Conservation (phyloP, 1,140 invertebrate species). For the Himalopsyche phryganea region DNA sequence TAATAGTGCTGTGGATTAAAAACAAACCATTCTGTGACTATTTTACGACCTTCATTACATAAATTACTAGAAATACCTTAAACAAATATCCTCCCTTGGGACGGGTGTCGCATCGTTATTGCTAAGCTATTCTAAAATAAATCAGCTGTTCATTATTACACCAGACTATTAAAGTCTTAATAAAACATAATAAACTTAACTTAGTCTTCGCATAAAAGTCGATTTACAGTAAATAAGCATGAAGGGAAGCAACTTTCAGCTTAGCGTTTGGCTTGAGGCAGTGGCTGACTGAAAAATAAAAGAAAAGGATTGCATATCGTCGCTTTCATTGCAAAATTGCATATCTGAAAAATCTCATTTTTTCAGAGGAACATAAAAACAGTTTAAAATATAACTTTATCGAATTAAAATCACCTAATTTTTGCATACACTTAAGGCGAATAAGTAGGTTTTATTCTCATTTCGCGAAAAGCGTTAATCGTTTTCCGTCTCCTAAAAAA, state of each 20-base stretch:
- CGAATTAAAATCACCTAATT: too few relatives aligned
- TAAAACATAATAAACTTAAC: constrained; percentile 34
- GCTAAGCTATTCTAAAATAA: constrained; percentile 22
- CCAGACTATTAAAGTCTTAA: constrained; percentile 32
- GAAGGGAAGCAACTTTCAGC: neutral
- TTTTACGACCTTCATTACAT: constrained; percentile 6
- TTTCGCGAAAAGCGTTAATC: too few relatives aligned
- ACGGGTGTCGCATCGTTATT: neutral
- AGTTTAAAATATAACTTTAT: too few relatives aligned
- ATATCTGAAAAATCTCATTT: too few relatives aligned
- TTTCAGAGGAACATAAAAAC: too few relatives aligned
- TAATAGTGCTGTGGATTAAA: constrained; percentile 3
- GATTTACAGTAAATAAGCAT: constrained; percentile 27
- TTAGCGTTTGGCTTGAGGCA: neutral
- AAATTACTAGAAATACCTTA: constrained; percentile 5
- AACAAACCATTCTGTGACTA: neutral
- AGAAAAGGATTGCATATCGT: too few relatives aligned
- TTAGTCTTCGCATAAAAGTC: constrained; percentile 29
- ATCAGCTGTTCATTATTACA: constrained; percentile 30
- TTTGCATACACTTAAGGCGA: too few relatives aligned
- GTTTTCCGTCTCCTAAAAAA: too few relatives aligned
- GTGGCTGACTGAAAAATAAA: too few relatives aligned
- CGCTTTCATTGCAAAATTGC: too few relatives aligned
- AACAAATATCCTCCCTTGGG: constrained; percentile 1
- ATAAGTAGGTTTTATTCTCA: too few relatives aligned